A percentile compares a stretch with the other conserved stretches of the same genome.
phyloP scores from a whole-genome alignment of 2,113 vertebrate species.

The Trematocara unimaculatum region DNA sequence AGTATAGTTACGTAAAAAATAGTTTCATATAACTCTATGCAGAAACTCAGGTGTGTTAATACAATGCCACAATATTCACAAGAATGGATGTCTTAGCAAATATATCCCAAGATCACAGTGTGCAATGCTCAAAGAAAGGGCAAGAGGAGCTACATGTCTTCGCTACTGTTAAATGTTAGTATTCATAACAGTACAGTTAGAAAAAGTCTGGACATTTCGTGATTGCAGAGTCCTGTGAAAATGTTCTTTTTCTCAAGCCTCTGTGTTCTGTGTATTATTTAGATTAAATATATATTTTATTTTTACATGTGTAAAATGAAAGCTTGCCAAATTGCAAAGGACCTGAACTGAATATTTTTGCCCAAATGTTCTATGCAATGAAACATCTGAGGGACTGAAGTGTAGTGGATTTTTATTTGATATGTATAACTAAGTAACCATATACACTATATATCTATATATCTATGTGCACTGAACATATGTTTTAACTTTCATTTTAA shows the following conservation, averaged over 20 bases:
- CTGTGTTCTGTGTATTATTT: not conserved
- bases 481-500: no score
- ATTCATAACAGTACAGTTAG: not conserved
- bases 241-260: rapidly evolving
- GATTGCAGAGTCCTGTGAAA: not conserved
- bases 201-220: not conserved
- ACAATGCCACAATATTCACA: not conserved
- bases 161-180: rapidly evolving
- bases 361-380: not conserved
- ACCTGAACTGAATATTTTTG: not conserved
- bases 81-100: rapidly evolving
- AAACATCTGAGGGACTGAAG: not conserved
- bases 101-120: not conserved
- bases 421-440: no score
- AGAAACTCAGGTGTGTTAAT: not conserved
- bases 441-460: no score
- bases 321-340: not conserved
- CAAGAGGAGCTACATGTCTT: not conserved
- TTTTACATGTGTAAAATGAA: not conserved
- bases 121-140: not conserved
- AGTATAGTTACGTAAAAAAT: rapidly evolving
- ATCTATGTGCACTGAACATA: no score
- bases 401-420: no score
- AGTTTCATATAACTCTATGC: not conserved
- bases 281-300: not conserved